phyloP scores from a whole-genome alignment of 1,140 invertebrate genomes.

The Scylla paramamosain region DNA sequence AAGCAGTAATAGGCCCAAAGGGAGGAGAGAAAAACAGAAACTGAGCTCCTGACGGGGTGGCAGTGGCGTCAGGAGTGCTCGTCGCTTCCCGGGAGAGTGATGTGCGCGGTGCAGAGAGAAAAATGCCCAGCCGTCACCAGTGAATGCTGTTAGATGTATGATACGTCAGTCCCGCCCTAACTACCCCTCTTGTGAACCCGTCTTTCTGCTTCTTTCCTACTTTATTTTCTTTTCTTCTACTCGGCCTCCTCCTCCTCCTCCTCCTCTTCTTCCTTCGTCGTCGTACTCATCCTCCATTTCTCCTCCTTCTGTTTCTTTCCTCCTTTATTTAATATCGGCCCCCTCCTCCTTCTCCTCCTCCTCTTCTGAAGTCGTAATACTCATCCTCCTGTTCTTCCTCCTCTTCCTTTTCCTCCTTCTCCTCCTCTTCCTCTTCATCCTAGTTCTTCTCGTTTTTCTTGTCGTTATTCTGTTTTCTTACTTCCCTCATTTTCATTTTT shows the following conservation, averaged over 20 bases:
- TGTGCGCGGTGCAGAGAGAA: not conserved
- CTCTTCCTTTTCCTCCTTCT: not conserved
- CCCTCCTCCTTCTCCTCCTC: not conserved
- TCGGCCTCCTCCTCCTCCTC: not conserved
- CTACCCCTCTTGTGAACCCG: constrained; percentile 39
- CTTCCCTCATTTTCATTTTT: not conserved
- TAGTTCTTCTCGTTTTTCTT: not conserved
- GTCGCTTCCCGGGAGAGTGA: not conserved
- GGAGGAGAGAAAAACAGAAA: not conserved
- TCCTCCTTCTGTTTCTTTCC: too few relatives aligned
- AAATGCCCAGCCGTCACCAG: not conserved
- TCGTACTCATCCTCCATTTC: not conserved
- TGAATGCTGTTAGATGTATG: constrained; percentile 47
- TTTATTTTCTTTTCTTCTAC: not conserved
- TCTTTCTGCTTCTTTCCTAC: not conserved
- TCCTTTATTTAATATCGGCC: not conserved
- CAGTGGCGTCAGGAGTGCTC: not conserved
- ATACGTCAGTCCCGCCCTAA: constrained; percentile 39
- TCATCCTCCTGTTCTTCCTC: not conserved
- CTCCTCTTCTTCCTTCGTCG: not conserved
- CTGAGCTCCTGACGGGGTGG: not conserved
- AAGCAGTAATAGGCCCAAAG: not conserved
- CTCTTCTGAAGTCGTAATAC: too few relatives aligned
- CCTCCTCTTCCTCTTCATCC: not conserved
- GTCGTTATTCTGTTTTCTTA: not conserved